These are phyloP conservation scores for Camponotus fellah DNA, from an alignment of 2,888 invertebrate genomes.

Conservation along the genomic window DNA sequence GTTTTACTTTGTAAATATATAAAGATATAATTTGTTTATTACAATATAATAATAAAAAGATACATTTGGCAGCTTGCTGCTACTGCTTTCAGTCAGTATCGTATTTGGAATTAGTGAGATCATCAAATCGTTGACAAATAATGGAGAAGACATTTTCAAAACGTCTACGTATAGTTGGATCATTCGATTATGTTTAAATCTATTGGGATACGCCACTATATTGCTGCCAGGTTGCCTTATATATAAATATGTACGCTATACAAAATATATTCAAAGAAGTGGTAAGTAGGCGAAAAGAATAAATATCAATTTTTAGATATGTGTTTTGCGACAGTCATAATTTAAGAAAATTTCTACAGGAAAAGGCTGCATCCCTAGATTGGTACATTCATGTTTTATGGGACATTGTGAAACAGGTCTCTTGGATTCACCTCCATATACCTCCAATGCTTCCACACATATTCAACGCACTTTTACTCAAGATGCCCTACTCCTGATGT, in stretches of 20 bases:
- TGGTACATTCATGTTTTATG: slow-evolving; percentile 87
- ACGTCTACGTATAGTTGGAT: slow-evolving; percentile 90
- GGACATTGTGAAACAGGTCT: slow-evolving; percentile 87
- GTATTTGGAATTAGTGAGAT: slow-evolving; percentile 86
- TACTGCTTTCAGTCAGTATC: slow-evolving; percentile 85
- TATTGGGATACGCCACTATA: slow-evolving; percentile 95
- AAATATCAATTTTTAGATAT: slow-evolving; percentile 22
- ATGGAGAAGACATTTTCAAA: slow-evolving; percentile 77
- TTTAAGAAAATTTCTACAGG: slow-evolving; percentile 75
- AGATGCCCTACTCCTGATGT: slow-evolving; percentile 89
- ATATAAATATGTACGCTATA: slow-evolving; percentile 92
- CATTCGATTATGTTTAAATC: slow-evolving; percentile 92
- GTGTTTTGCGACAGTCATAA: slow-evolving; percentile 5
- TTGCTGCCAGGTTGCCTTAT: slow-evolving; percentile 94
- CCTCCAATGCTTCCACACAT: slow-evolving; percentile 77
- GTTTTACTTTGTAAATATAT: background rate
- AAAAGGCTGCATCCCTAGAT: slow-evolving; percentile 85
- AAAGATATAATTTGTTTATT: background rate
- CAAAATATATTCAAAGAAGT: slow-evolving; percentile 93
- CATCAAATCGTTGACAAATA: slow-evolving; percentile 81
- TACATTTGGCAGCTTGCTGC: slow-evolving; percentile 82
- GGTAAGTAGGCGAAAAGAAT: slow-evolving; percentile 86
- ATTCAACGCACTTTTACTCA: slow-evolving; percentile 87
- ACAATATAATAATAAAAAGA: slow-evolving; percentile 13
- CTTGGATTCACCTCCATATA: slow-evolving; percentile 80